Conservation (phyloP, 2,888 invertebrate genomes). For the Arctia plantaginis region DNA sequence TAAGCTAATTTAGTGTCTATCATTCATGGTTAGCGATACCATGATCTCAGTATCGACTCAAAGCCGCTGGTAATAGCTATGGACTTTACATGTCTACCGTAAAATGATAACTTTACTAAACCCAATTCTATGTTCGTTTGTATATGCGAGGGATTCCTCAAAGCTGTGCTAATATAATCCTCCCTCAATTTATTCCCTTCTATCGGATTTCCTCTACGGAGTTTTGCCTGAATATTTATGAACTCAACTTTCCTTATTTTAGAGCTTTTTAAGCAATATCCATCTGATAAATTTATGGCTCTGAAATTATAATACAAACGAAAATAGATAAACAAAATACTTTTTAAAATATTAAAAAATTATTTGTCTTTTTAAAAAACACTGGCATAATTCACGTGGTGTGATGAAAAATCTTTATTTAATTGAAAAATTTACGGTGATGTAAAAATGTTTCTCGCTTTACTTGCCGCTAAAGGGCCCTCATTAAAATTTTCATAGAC, state of each 20-base stretch:
- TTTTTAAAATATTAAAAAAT: not conserved
- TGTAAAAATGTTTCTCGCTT: not conserved
- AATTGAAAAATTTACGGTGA: not conserved
- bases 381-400: not conserved
- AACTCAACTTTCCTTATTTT: constrained; percentile 70
- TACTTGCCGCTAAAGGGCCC: not conserved
- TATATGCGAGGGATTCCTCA: constrained; percentile 24
- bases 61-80: not conserved
- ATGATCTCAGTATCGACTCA: not conserved
- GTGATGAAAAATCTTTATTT: not conserved
- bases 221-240: constrained; percentile 75
- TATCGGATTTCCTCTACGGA: constrained; percentile 69
- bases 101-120: not conserved
- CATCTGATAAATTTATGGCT: constrained; percentile 41
- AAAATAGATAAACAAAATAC: not conserved
- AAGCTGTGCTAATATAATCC: constrained; percentile 63
- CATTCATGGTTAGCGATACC: not conserved
- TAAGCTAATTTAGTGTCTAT: not conserved
- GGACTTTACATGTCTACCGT: not conserved
- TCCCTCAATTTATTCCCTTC: constrained; percentile 72
- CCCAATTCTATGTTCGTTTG: constrained; percentile 1
- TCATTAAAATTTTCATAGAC: not conserved
- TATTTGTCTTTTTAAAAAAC: not conserved
- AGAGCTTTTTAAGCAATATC: constrained; percentile 66
- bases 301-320: constrained; percentile 35